A percentile compares a stretch with the other conserved stretches of the same genome.
These are phyloP conservation scores for Theristicus caerulescens DNA, from an alignment of 2,113 vertebrate genomes.

Conservation along the genomic window DNA sequence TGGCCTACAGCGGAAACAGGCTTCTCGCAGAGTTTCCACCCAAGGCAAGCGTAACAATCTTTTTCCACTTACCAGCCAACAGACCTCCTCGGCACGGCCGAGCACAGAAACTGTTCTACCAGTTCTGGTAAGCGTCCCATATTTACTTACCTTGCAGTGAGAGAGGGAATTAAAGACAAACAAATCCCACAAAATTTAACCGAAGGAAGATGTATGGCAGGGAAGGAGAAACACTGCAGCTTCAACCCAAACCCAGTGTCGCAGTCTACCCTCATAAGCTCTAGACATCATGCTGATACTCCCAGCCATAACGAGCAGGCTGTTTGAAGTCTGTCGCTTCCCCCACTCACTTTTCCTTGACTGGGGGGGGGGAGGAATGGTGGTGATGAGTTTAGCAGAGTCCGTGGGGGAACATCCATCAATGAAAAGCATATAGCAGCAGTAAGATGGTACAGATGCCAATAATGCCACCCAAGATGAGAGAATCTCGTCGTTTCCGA, in stretches of 20 bases:
- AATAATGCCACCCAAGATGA: conserved; percentile 89
- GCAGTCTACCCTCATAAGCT: conserved; percentile 9
- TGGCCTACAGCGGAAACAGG: neutral
- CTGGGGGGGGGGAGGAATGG: conserved; percentile 19
- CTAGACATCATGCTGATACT: conserved; percentile 2
- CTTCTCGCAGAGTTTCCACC: neutral
- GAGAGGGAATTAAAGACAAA: conserved; percentile 38
- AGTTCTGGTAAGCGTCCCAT: neutral
- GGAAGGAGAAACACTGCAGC: conserved; percentile 59
- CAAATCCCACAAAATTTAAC: conserved; percentile 27
- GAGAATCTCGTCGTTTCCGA: conserved; percentile 92
- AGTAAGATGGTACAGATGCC: conserved; percentile 94
- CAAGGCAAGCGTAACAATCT: neutral
- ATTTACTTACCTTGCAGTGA: conserved; percentile 58
- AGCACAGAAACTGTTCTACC: neutral
- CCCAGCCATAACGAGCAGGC: conserved; percentile 9
- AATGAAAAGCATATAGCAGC: conserved; percentile 95
- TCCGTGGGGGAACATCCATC: conserved; percentile 63
- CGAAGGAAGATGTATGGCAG: conserved; percentile 46
- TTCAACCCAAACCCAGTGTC: conserved; percentile 49
- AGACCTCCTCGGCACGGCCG: neutral
- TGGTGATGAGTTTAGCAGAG: conserved; percentile 58
- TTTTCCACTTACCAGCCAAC: neutral
- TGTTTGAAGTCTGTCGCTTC: conserved; percentile 14
- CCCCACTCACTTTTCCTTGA: conserved; percentile 28